Conservation (phyloP, 53 echinoderm and acorn worm genomes). For the Antedon mediterranea region DNA sequence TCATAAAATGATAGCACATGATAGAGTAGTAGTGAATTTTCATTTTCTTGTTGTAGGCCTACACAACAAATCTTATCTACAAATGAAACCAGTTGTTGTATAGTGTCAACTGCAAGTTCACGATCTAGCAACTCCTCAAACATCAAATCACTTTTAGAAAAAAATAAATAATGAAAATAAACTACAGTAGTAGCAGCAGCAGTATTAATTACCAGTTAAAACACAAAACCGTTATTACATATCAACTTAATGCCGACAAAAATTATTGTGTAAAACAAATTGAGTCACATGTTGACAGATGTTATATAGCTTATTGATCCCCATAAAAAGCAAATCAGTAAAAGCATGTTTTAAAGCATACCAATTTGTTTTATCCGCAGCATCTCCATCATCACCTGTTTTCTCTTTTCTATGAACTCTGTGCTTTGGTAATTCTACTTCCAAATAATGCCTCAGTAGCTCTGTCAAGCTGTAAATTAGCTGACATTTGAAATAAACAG, state of each 20-base stretch:
- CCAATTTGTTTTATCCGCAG: slow-evolving; percentile 13
- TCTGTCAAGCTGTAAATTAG: slow-evolving; percentile 57
- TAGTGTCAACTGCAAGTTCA: slow-evolving; percentile 47
- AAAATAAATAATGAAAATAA: not conserved
- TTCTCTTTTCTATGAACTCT: not conserved
- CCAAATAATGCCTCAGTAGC: slow-evolving; percentile 61
- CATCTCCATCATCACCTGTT: not conserved
- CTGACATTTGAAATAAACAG: slow-evolving; percentile 91
- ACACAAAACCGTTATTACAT: no score
- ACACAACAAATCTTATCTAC: slow-evolving; percentile 56
- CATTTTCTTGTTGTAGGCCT: slow-evolving; percentile 43
- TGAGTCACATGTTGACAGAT: no score
- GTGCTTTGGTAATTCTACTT: slow-evolving; percentile 55
- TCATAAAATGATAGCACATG: slow-evolving; percentile 73
- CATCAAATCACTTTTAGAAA: slow-evolving; percentile 17
- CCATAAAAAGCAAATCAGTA: not conserved
- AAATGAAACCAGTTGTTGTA: slow-evolving; percentile 40
- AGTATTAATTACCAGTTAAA: no score
- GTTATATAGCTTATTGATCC: no score
- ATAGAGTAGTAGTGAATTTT: slow-evolving; percentile 47
- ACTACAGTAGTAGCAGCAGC: no score
- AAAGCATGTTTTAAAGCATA: slow-evolving; percentile 5
- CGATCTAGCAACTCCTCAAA: slow-evolving; percentile 39
- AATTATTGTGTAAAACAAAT: no score
- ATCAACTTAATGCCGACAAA: no score